Evolutionary conservation across 2,888 invertebrate genomes (phyloP).

Genomic region (Drosophila rellima): DNA sequence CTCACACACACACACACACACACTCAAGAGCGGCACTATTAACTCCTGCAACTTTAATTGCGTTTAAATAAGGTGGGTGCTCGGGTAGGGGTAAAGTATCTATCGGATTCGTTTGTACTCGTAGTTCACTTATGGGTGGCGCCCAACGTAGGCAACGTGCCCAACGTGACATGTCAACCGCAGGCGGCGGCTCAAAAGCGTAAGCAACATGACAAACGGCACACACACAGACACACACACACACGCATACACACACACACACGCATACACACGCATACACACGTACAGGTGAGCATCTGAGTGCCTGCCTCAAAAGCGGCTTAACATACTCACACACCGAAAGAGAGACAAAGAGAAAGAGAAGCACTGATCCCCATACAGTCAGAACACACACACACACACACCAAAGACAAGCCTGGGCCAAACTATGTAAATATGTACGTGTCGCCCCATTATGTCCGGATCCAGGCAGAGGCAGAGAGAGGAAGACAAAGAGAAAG

Average conservation of each 20-base stretch:
- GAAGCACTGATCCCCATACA: conserved; percentile 21
- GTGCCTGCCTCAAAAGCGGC: conserved; percentile 71
- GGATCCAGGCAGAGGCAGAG: conserved; percentile 2
- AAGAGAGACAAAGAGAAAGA: conserved; percentile 12
- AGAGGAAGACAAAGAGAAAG: neutral
- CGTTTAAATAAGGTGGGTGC: conserved; percentile 59
- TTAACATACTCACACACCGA: conserved; percentile 54
- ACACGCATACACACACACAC: conserved; percentile 25
- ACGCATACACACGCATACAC: conserved; percentile 11
- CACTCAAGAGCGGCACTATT: conserved; percentile 54
- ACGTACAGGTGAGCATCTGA: conserved; percentile 43
- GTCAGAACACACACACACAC: conserved; percentile 24
- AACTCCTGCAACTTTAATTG: conserved; percentile 74
- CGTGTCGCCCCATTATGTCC: conserved; percentile 63
- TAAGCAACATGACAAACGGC: conserved; percentile 56
- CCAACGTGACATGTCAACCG: conserved; percentile 73
- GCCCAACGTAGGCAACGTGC: conserved; percentile 33
- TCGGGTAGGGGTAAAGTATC: conserved; percentile 20
- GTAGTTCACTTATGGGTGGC: conserved; percentile 12
- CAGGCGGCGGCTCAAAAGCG: conserved; percentile 73
- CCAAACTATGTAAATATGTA: conserved; percentile 65
- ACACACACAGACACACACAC: conserved; percentile 30
- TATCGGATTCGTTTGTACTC: conserved; percentile 28
- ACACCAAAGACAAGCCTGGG: conserved; percentile 28
- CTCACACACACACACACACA: conserved; percentile 10